Evolutionary conservation across 2,113 vertebrate species (phyloP).

Genomic region (Clarias batrachus): DNA sequence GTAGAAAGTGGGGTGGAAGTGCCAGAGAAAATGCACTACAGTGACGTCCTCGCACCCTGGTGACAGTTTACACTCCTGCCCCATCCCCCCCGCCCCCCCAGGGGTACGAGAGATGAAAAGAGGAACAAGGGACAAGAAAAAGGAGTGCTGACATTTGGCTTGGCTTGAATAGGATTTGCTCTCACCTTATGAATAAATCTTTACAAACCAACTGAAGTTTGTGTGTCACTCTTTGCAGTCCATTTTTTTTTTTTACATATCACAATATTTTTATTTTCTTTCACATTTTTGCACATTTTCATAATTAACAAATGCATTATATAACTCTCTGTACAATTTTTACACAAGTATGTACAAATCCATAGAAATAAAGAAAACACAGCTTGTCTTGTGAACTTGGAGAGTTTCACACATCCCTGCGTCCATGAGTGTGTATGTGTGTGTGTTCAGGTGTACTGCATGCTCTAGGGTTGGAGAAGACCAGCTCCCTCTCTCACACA

Average conservation of each 20-base stretch:
- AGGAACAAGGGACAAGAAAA: slow-evolving; percentile 49
- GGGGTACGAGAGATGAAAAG: slow-evolving; percentile 62
- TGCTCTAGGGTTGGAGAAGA: slow-evolving; percentile 22
- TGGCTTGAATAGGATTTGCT: slow-evolving; percentile 28
- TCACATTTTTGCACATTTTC: slow-evolving; percentile 58
- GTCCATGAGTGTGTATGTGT: background rate
- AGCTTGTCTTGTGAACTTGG: slow-evolving; percentile 29
- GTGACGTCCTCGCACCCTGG: slow-evolving; percentile 66
- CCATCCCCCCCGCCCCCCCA: slow-evolving; percentile 34
- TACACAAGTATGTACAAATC: slow-evolving; percentile 70
- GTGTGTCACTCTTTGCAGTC: background rate
- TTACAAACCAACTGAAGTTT: background rate
- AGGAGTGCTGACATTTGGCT: slow-evolving; percentile 43
- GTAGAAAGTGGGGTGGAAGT: slow-evolving; percentile 40
- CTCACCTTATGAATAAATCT: slow-evolving; percentile 1
- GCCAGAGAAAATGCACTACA: slow-evolving; percentile 40
- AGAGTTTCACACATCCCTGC: background rate
- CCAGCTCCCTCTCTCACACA: slow-evolving; percentile 33
- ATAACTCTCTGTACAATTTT: slow-evolving; percentile 72
- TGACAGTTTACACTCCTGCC: slow-evolving; percentile 63
- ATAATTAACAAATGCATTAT: slow-evolving; percentile 67
- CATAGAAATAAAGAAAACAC: slow-evolving; percentile 46
- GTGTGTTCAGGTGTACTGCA: slow-evolving; percentile 30
- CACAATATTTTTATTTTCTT: slow-evolving; percentile 56
- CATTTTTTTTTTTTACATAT: no score